A percentile compares a stretch with the other conserved stretches of the same genome.
Conservation (phyloP, 2,888 invertebrate genomes). For the Stegophylla sp. region DNA sequence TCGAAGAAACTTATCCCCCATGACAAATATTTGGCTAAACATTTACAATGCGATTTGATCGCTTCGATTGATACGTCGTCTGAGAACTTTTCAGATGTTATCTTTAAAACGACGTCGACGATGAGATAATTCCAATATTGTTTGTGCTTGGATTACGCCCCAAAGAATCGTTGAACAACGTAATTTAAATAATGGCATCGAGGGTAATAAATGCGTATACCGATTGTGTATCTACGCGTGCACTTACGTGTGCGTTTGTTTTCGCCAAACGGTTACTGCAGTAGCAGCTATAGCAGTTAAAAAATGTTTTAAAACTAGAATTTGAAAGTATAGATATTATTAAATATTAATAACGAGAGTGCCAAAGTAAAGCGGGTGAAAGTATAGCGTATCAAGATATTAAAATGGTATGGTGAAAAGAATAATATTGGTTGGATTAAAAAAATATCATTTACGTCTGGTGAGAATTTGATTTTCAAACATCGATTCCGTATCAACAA, state of each 20-base stretch:
- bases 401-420: too few species aligned
- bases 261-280: not conserved
- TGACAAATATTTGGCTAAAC: constrained; percentile 58
- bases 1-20: constrained; percentile 56
- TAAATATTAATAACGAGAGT: too few species aligned
- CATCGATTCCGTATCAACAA: too few species aligned
- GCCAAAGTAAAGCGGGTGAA: too few species aligned
- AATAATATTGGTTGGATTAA: too few species aligned
- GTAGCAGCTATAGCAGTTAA: too few species aligned
- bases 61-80: constrained; percentile 58
- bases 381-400: too few species aligned
- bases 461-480: too few species aligned
- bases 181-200: constrained; percentile 44
- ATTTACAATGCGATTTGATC: constrained; percentile 58
- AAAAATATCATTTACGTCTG: too few species aligned
- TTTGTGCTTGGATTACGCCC: constrained; percentile 39
- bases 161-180: constrained; percentile 26
- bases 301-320: too few species aligned
- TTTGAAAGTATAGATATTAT: not conserved
- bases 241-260: not conserved
- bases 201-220: constrained; percentile 3
- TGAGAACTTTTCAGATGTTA: constrained; percentile 52
- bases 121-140: constrained; percentile 47
- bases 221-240: not conserved
- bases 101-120: constrained; percentile 44